Evolutionary conservation across 2,797 vertebrate species (phyloP).

Genomic region (Sylvia borin): DNA sequence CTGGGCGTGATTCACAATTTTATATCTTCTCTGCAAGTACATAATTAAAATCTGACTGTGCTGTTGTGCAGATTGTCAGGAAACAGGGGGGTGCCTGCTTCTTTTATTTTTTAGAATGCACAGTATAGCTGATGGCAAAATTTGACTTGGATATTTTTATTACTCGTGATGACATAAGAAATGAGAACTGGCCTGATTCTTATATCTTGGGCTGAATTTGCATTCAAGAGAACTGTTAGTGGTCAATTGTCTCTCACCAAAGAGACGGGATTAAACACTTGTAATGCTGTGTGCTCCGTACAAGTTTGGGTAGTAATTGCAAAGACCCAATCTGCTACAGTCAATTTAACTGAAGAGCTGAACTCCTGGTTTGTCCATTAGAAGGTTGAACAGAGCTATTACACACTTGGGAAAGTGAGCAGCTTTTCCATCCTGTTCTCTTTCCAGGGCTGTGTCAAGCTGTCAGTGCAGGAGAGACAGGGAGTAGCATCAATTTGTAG

Average conservation of each 20-base stretch:
- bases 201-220: not conserved
- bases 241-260: not conserved
- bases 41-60: not conserved
- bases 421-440: not conserved
- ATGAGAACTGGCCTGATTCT: not conserved
- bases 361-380: not conserved
- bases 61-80: not conserved
- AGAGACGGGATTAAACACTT: not conserved
- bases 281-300: not conserved
- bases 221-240: not conserved
- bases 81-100: not conserved
- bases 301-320: not conserved
- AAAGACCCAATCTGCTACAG: not conserved
- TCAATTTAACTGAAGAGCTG: not conserved
- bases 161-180: not conserved
- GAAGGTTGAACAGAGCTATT: not conserved
- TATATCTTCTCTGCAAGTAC: not conserved
- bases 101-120: not conserved
- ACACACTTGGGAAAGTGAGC: not conserved
- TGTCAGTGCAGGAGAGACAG: not conserved
- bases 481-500: not conserved
- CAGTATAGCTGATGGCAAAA: not conserved
- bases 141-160: slow-evolving; percentile 10
- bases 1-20: not conserved
- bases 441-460: not conserved